Conservation (phyloP, 1,140 invertebrate genomes). For the Metopolophium dirhodum region DNA sequence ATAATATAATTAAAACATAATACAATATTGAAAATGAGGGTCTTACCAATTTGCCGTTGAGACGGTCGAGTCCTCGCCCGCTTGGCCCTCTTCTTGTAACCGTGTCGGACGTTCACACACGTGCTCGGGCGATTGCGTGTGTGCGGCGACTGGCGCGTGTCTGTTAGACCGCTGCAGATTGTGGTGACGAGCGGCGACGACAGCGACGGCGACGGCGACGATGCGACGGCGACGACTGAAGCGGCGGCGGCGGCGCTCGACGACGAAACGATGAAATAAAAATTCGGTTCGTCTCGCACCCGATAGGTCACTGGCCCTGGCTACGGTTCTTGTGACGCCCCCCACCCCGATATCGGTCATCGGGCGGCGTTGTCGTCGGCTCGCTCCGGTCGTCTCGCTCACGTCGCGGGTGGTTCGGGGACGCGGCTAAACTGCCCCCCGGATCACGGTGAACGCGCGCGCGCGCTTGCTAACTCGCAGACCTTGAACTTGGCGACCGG, state of each 20-base stretch:
- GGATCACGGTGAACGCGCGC: not conserved
- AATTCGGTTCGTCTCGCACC: not conserved
- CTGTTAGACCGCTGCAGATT: not conserved
- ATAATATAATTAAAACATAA: not conserved
- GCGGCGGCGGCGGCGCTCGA: not conserved
- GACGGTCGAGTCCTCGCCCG: not conserved
- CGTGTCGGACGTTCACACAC: not conserved
- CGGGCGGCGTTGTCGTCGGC: not conserved
- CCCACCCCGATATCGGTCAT: not conserved
- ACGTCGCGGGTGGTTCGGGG: not conserved
- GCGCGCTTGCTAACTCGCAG: not conserved
- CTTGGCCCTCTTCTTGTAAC: not conserved
- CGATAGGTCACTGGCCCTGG: constrained; percentile 2
- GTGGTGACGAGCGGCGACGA: not conserved
- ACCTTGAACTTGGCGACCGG: constrained; percentile 22
- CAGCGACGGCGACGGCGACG: not conserved
- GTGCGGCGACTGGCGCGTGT: not conserved
- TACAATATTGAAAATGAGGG: not conserved
- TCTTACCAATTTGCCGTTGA: not conserved
- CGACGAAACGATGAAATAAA: not conserved
- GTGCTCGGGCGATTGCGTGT: not conserved
- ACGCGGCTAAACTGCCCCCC: not conserved
- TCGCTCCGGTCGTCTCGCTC: not conserved
- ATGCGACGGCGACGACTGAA: not conserved
- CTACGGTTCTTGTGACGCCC: not conserved